A percentile compares a stretch with the other conserved stretches of the same genome.
Conservation (phyloP, 2,888 invertebrate species). For the Tipula vernalis region DNA sequence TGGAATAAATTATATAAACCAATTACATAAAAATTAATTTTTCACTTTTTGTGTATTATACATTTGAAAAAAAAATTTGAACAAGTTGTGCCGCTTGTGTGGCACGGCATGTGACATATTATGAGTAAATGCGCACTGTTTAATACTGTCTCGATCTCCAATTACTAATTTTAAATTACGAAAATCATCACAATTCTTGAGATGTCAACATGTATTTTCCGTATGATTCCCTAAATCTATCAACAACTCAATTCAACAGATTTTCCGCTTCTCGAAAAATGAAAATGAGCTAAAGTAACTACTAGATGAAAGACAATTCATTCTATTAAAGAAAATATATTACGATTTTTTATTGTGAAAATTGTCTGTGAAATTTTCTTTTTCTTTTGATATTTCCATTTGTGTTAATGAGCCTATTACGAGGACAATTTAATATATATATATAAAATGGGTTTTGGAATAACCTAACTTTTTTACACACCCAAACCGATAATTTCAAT, state of each 20-base stretch:
- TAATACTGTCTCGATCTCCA: background rate
- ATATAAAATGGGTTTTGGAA: background rate
- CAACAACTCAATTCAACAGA: background rate
- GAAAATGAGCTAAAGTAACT: background rate
- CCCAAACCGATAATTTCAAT: background rate
- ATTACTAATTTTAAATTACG: background rate
- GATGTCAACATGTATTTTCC: background rate
- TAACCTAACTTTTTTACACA: background rate
- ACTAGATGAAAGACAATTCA: background rate
- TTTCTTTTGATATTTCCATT: background rate
- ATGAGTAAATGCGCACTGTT: background rate
- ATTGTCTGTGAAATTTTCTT: background rate
- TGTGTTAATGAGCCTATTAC: background rate
- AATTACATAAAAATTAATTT: background rate
- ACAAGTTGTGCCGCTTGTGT: background rate
- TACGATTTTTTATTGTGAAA: background rate
- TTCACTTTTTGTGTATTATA: background rate
- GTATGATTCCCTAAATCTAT: background rate
- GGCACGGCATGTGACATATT: background rate
- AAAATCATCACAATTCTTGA: background rate
- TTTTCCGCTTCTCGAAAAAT: background rate
- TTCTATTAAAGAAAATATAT: background rate
- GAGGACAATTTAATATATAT: background rate
- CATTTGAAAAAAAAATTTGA: background rate
- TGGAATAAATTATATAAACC: background rate